phyloP scores from a whole-genome alignment of 1,140 invertebrate species.

The Ylistrum balloti region DNA sequence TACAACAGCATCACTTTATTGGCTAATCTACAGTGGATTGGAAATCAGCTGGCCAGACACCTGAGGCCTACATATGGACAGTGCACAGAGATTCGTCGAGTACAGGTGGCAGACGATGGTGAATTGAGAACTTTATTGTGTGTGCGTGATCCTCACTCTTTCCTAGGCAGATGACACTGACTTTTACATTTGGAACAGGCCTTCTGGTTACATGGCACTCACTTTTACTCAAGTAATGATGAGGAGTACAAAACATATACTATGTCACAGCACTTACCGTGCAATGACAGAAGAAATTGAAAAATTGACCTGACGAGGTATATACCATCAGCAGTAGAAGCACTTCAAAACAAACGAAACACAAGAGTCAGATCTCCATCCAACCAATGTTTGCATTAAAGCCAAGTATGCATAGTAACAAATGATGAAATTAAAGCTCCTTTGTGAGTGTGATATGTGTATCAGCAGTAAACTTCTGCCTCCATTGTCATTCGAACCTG shows the following conservation, averaged over 20 bases:
- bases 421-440: background rate
- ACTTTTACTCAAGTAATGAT: background rate
- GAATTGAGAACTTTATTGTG: no score
- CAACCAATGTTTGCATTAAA: conserved; percentile 4
- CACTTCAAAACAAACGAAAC: conserved; percentile 23
- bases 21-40: background rate
- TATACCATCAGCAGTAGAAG: conserved; percentile 32
- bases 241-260: background rate
- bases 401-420: conserved; percentile 24
- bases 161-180: background rate
- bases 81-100: background rate
- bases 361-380: conserved; percentile 37
- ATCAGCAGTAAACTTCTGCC: conserved; percentile 85
- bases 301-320: conserved; percentile 17
- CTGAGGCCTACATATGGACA: background rate
- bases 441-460: conserved; percentile 38
- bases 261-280: conserved; percentile 6
- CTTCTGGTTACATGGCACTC: background rate
- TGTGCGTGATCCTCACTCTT: background rate
- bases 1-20: background rate
- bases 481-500: conserved; percentile 98
- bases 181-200: background rate
- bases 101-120: background rate
- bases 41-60: background rate
- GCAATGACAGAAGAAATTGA: background rate